These are phyloP conservation scores for Cryptus armator DNA, from an alignment of 2,888 invertebrate genomes.

Conservation along the genomic window DNA sequence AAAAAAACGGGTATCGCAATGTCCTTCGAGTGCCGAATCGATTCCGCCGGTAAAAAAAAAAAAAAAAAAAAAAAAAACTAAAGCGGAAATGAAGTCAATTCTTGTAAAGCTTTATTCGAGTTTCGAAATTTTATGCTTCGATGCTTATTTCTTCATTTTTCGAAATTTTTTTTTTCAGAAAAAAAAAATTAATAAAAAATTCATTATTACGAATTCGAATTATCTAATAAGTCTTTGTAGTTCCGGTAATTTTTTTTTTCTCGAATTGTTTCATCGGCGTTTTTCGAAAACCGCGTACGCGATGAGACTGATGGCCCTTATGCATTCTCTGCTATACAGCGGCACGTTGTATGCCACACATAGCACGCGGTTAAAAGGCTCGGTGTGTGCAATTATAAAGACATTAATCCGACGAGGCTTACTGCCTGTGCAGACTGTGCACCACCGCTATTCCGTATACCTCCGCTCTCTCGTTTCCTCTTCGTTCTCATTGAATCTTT, in stretches of 20 bases:
- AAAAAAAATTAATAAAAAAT: too few relatives aligned
- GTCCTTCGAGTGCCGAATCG: constrained; percentile 1
- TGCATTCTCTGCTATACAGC: not conserved
- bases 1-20: not conserved
- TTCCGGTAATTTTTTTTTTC: not conserved
- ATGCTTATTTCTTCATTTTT: not conserved
- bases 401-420: constrained; percentile 72
- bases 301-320: constrained; percentile 2
- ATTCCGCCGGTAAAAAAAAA: not conserved
- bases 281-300: not conserved
- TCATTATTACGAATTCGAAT: too few relatives aligned
- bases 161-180: too few relatives aligned
- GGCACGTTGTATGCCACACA: constrained; percentile 23
- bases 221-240: too few relatives aligned
- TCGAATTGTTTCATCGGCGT: not conserved
- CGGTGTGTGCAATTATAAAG: constrained; percentile 74
- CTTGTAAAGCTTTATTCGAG: not conserved
- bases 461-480: constrained; percentile 14
- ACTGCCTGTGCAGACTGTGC: constrained; percentile 29
- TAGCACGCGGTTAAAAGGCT: constrained; percentile 52
- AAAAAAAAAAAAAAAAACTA: not conserved
- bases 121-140: not conserved
- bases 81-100: too few relatives aligned
- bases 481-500: constrained; percentile 73
- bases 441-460: constrained; percentile 18